phyloP scores from a whole-genome alignment of 2,797 vertebrate genomes.

The Anableps anableps region DNA sequence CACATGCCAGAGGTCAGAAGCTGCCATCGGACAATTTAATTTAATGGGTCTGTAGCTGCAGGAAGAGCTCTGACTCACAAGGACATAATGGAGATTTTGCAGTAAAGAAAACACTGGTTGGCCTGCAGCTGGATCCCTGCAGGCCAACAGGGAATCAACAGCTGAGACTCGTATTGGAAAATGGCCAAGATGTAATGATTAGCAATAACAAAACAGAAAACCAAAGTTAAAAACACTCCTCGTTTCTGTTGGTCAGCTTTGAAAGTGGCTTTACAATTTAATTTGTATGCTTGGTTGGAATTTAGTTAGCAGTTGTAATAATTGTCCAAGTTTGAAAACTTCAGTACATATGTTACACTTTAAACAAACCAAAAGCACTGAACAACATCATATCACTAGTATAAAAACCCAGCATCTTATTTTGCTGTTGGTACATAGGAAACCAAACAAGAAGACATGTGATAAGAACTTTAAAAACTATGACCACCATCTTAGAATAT shows the following conservation, averaged over 20 bases:
- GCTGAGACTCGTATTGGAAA: constrained; percentile 30
- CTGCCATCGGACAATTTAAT: constrained; percentile 49
- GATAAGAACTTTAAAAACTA: not conserved
- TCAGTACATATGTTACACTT: not conserved
- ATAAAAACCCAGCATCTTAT: not conserved
- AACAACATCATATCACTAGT: not conserved
- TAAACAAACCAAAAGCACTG: not conserved
- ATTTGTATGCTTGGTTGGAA: not conserved
- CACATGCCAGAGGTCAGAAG: constrained; percentile 42
- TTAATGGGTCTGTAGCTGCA: constrained; percentile 50
- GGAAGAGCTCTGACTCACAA: constrained; percentile 43
- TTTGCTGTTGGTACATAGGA: not conserved
- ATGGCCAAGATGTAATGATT: constrained; percentile 3
- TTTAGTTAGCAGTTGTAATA: not conserved
- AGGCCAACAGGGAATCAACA: constrained; percentile 33
- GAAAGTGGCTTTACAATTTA: not conserved
- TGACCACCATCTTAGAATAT: not conserved
- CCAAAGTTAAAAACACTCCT: constrained; percentile 10
- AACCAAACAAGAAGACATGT: not conserved
- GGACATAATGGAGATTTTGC: constrained; percentile 41
- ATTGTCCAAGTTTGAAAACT: not conserved
- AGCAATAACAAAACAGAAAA: not conserved
- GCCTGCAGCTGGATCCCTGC: constrained; percentile 43
- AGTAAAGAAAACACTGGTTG: constrained; percentile 8
- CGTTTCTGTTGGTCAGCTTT: not conserved